Conservation (phyloP, 1,140 invertebrate genomes). For the Brachystomella parvula region DNA sequence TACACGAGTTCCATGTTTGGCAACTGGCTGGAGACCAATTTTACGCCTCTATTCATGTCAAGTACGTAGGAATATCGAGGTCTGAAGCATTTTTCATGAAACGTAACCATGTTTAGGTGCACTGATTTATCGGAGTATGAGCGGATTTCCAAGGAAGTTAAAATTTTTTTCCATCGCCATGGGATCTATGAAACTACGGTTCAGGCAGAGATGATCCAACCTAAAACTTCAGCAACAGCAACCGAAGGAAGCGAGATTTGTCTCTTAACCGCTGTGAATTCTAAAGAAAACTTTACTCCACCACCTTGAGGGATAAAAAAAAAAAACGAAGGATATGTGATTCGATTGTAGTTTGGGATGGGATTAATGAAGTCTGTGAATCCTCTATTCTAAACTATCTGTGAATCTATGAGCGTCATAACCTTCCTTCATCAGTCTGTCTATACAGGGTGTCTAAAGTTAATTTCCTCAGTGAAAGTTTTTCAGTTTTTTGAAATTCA, state of each 20-base stretch:
- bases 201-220: constrained; percentile 91
- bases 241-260: not conserved
- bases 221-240: constrained; percentile 39
- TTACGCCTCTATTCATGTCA: constrained; percentile 46
- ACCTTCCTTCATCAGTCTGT: no score
- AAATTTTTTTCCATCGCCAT: constrained; percentile 89
- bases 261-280: not conserved
- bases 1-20: constrained; percentile 49
- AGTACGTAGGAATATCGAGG: constrained; percentile 26
- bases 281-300: not conserved
- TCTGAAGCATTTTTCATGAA: not conserved
- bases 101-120: constrained; percentile 50
- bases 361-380: no score
- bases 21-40: constrained; percentile 43
- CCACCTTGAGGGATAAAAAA: no score
- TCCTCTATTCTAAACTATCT: no score
- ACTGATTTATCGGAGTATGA: constrained; percentile 78
- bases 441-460: no score
- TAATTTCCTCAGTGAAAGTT: no score
- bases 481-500: no score
- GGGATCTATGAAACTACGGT: constrained; percentile 87
- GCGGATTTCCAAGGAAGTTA: constrained; percentile 85
- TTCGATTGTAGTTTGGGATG: no score
- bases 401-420: no score
- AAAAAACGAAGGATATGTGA: no score